phyloP scores from a whole-genome alignment of 2,888 invertebrate genomes.

The Frankliniella intonsa region DNA sequence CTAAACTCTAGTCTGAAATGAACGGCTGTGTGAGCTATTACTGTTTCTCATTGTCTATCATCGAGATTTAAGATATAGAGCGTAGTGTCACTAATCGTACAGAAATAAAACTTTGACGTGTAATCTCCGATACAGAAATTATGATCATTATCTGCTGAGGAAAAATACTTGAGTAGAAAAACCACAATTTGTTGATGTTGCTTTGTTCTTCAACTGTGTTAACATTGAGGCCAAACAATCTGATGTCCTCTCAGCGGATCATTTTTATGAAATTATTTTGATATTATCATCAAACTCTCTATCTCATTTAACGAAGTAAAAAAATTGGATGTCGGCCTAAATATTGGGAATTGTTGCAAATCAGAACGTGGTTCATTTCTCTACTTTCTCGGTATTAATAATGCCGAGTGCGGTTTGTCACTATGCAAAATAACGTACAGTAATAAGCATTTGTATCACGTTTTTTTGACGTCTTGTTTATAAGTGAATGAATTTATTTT shows the following conservation, averaged over 20 bases:
- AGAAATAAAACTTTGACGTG: background rate
- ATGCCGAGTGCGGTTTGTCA: too few species aligned
- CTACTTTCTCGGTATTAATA: too few species aligned
- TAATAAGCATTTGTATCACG: background rate
- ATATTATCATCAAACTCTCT: background rate
- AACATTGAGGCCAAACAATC: background rate
- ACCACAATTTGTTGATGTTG: background rate
- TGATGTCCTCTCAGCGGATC: background rate
- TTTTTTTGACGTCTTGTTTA: background rate
- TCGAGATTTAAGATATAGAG: background rate
- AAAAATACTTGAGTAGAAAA: background rate
- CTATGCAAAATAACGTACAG: too few species aligned
- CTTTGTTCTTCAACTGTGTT: background rate
- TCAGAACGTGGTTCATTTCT: too few species aligned
- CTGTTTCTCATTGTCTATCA: background rate
- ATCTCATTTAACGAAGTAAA: background rate
- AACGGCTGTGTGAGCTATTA: constrained; percentile 2
- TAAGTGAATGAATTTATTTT: background rate
- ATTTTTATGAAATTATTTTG: background rate
- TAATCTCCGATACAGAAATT: too few species aligned
- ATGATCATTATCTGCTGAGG: background rate
- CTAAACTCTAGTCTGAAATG: constrained; percentile 4
- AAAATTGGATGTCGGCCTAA: background rate
- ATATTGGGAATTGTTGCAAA: too few species aligned
- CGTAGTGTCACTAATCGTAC: background rate